A percentile compares a stretch with the other conserved stretches of the same genome.
Evolutionary conservation across 1,140 invertebrate genomes (phyloP).

Genomic region (Teleopsis dalmanni): DNA sequence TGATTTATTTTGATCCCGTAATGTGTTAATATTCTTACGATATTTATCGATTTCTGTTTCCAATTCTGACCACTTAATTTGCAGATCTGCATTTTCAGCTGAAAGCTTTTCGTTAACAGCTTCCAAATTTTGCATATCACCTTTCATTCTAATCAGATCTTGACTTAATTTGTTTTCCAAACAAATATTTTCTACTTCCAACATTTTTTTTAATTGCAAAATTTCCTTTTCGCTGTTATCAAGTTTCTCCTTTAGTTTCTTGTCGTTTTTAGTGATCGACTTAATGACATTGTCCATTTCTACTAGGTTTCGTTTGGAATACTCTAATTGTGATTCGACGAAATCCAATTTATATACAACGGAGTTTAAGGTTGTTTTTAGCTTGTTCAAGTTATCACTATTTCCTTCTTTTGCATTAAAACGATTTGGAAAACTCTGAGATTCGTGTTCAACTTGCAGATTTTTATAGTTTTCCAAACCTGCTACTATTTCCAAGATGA

Average conservation of each 20-base stretch:
- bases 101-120: slow-evolving; percentile 17
- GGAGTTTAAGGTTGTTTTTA: too few relatives aligned
- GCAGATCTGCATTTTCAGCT: slow-evolving; percentile 12
- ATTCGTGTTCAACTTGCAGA: neutral
- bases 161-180: neutral
- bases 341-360: too few relatives aligned
- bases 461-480: slow-evolving; percentile 10
- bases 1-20: too few relatives aligned
- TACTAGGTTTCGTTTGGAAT: too few relatives aligned
- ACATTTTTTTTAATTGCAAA: neutral
- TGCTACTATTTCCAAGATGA: neutral
- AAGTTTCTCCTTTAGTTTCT: neutral
- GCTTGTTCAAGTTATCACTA: neutral
- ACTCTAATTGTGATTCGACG: too few relatives aligned
- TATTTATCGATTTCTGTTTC: too few relatives aligned
- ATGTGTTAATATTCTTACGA: too few relatives aligned
- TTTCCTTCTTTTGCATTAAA: neutral
- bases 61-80: too few relatives aligned
- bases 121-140: slow-evolving; percentile 16
- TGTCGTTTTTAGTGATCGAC: neutral
- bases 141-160: slow-evolving; percentile 5
- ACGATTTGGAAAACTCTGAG: neutral
- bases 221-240: neutral
- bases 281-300: too few relatives aligned
- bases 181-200: neutral